Evolutionary conservation across 2,888 invertebrate species (phyloP).

Genomic region (Trichacis sp.): DNA sequence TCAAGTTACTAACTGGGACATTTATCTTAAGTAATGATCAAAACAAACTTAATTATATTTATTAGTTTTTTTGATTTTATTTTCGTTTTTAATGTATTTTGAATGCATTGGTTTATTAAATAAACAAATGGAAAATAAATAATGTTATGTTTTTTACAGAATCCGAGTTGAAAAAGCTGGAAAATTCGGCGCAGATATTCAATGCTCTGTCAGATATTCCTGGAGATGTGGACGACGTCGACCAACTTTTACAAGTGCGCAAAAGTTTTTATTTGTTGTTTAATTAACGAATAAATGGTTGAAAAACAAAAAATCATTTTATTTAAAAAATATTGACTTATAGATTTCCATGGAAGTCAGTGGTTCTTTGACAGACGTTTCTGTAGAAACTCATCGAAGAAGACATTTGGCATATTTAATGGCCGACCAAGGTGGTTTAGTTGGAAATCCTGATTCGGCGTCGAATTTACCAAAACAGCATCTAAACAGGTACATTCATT

Average conservation of each 20-base stretch:
- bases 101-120: too few species aligned
- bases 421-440: conserved; percentile 95
- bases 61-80: neutral
- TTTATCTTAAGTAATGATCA: too few species aligned
- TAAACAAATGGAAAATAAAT: too few species aligned
- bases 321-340: too few species aligned
- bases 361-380: conserved; percentile 84
- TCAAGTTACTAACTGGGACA: too few species aligned
- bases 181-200: conserved; percentile 98
- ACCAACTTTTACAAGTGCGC: conserved; percentile 83
- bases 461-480: conserved; percentile 95
- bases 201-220: conserved; percentile 97
- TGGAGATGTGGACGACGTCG: conserved; percentile 92
- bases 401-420: conserved; percentile 95
- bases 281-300: too few species aligned
- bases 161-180: conserved; percentile 83
- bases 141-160: conserved; percentile 73
- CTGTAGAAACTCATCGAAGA: conserved; percentile 89
- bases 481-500: conserved; percentile 78
- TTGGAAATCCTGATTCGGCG: conserved; percentile 89
- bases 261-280: too few species aligned
- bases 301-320: too few species aligned
- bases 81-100: conserved; percentile 2
- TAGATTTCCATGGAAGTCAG: conserved; percentile 81
- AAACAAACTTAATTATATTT: too few species aligned